phyloP scores from a whole-genome alignment of 2,888 invertebrate genomes.

The Tachina fera region DNA sequence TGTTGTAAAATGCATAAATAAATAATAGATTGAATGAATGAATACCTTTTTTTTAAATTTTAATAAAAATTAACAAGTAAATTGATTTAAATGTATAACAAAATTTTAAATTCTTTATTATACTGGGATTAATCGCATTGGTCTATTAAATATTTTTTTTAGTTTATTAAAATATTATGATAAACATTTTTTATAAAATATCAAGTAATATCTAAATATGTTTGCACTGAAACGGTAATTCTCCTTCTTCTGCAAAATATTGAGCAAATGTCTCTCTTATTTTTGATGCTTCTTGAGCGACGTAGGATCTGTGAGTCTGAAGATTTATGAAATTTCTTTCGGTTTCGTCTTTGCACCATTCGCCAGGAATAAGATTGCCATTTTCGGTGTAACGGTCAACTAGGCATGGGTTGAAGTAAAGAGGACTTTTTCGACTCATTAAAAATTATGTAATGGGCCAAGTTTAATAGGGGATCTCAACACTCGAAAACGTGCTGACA shows the following conservation, averaged over 20 bases:
- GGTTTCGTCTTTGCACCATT: neutral
- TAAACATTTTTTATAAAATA: too few relatives aligned
- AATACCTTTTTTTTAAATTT: too few relatives aligned
- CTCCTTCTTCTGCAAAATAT: neutral
- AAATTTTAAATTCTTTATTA: too few relatives aligned
- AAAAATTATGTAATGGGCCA: neutral
- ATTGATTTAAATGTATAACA: too few relatives aligned
- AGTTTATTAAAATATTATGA: too few relatives aligned
- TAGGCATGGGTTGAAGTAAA: neutral
- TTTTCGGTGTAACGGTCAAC: neutral
- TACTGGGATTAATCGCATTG: too few relatives aligned
- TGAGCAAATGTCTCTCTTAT: neutral
- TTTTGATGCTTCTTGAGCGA: neutral
- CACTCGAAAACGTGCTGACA: neutral
- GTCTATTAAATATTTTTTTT: too few relatives aligned
- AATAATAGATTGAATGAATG: too few relatives aligned
- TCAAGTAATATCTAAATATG: too few relatives aligned
- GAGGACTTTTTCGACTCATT: neutral
- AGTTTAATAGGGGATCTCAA: neutral
- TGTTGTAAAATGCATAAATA: too few relatives aligned
- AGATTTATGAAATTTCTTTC: neutral
- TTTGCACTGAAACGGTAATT: too few relatives aligned
- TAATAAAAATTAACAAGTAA: too few relatives aligned
- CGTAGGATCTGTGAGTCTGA: neutral
- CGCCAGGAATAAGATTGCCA: neutral